Conservation (phyloP, 2,797 vertebrate genomes). For the Periophthalmus magnuspinnatus region DNA sequence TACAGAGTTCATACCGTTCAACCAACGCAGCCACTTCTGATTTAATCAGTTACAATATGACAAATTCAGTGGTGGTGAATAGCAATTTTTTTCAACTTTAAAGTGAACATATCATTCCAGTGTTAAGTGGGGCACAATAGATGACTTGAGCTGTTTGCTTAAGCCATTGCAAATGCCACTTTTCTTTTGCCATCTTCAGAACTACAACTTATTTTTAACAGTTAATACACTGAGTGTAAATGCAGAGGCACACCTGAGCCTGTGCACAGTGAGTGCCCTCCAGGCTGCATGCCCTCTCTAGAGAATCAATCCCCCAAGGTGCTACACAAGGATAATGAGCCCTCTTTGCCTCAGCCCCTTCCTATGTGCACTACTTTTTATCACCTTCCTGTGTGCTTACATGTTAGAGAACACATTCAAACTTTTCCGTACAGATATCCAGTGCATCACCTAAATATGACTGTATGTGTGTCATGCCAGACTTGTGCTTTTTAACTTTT, state of each 20-base stretch:
- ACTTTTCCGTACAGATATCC: not conserved
- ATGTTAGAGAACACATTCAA: not conserved
- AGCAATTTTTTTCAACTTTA: too few species aligned
- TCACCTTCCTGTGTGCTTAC: slow-evolving; percentile 18
- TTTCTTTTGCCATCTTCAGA: not conserved
- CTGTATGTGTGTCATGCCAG: too few species aligned
- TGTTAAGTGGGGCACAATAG: too few species aligned
- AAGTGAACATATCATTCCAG: too few species aligned
- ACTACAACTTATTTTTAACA: too few species aligned
- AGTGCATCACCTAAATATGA: not conserved
- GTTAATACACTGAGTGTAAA: slow-evolving; percentile 2
- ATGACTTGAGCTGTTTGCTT: too few species aligned
- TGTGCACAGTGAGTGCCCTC: slow-evolving; percentile 28
- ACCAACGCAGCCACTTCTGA: too few species aligned
- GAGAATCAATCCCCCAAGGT: slow-evolving; percentile 46
- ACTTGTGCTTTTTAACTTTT: too few species aligned
- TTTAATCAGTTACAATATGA: too few species aligned
- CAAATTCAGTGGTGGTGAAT: too few species aligned
- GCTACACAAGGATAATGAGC: slow-evolving; percentile 35
- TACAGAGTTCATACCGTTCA: too few species aligned
- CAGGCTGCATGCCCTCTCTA: slow-evolving; percentile 36
- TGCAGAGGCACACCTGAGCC: slow-evolving; percentile 40
- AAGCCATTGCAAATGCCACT: too few species aligned
- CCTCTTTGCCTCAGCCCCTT: slow-evolving; percentile 13
- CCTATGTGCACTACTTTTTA: slow-evolving; percentile 14